A percentile compares a stretch with the other conserved stretches of the same genome.
Conservation (phyloP, 35 echinoderm and acorn worm species). For the Ophiothrix spiculata region DNA sequence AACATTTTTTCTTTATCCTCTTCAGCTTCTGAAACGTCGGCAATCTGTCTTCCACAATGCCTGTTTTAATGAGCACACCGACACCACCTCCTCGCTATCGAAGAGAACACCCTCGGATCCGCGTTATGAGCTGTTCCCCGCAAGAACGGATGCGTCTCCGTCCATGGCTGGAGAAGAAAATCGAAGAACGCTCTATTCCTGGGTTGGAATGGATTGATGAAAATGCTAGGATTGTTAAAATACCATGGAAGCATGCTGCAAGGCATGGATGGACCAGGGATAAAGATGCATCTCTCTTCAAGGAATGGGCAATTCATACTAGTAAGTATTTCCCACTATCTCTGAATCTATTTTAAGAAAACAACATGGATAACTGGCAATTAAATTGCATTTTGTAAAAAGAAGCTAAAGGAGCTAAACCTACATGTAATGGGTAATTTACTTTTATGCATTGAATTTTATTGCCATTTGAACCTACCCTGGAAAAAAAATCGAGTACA, state of each 20-base stretch:
- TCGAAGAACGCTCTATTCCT: slow-evolving; percentile 50
- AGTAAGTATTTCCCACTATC: slow-evolving; percentile 67
- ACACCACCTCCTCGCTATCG: background rate
- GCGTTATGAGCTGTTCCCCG: slow-evolving; percentile 32
- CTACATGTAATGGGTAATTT: too few relatives aligned
- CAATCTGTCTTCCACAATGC: background rate
- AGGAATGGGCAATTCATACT: slow-evolving; percentile 95
- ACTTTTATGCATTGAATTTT: too few relatives aligned
- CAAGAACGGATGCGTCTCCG: slow-evolving; percentile 81
- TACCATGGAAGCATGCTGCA: slow-evolving; percentile 97
- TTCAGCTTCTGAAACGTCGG: background rate
- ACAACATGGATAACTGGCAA: too few relatives aligned
- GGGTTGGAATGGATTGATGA: slow-evolving; percentile 85
- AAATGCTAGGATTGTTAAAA: slow-evolving; percentile 65
- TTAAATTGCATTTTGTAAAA: too few relatives aligned
- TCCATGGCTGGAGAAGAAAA: slow-evolving; percentile 79
- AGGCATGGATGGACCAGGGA: slow-evolving; percentile 85
- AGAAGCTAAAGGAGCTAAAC: too few relatives aligned
- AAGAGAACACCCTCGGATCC: background rate
- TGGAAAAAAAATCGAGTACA: too few relatives aligned
- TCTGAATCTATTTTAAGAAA: too few relatives aligned
- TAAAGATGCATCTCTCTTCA: slow-evolving; percentile 85
- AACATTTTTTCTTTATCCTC: background rate
- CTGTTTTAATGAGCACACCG: slow-evolving; percentile 24
- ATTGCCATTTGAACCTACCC: too few relatives aligned